Conservation (phyloP, 2,113 vertebrate genomes). For the Caranx ignobilis region DNA sequence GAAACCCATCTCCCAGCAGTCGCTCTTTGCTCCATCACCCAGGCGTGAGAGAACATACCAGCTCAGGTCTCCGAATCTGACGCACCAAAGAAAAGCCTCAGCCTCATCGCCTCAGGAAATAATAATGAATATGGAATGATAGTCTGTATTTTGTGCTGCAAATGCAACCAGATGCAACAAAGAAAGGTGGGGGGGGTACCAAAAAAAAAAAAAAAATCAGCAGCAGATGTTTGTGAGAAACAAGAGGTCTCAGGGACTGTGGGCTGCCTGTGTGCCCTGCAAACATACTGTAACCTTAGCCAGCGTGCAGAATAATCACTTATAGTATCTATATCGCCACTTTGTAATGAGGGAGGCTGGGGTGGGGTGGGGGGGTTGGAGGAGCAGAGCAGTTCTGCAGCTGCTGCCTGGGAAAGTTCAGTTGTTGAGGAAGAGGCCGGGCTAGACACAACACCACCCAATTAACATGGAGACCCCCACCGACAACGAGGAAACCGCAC, state of each 20-base stretch:
- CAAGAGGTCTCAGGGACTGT: slow-evolving; percentile 74
- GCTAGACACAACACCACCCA: slow-evolving; percentile 74
- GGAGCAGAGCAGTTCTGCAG: slow-evolving; percentile 63
- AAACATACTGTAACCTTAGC: slow-evolving; percentile 75
- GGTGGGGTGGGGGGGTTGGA: too few relatives aligned
- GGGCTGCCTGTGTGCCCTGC: slow-evolving; percentile 68
- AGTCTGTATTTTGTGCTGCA: slow-evolving; percentile 88
- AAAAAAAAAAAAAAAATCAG: slow-evolving; percentile 86
- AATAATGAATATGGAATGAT: slow-evolving; percentile 98
- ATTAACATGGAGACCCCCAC: slow-evolving; percentile 61
- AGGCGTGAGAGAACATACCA: slow-evolving; percentile 88
- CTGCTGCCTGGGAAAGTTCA: slow-evolving; percentile 70
- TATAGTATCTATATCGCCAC: slow-evolving; percentile 66
- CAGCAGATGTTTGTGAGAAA: slow-evolving; percentile 90
- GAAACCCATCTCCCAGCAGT: slow-evolving; percentile 24
- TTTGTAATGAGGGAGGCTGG: slow-evolving; percentile 65
- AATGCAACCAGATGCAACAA: slow-evolving; percentile 96
- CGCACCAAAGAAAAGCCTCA: slow-evolving; percentile 83
- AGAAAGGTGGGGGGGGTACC: slow-evolving; percentile 59
- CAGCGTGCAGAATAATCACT: slow-evolving; percentile 64
- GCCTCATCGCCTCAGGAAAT: slow-evolving; percentile 89
- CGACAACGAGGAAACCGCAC: slow-evolving; percentile 63
- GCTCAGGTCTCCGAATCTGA: slow-evolving; percentile 75
- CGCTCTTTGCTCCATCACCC: slow-evolving; percentile 34
- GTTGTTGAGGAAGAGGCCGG: slow-evolving; percentile 48